A percentile compares a stretch with the other conserved stretches of the same genome.
phyloP scores from a whole-genome alignment of 2,797 vertebrate genomes.

The Trichosurus vulpecula region DNA sequence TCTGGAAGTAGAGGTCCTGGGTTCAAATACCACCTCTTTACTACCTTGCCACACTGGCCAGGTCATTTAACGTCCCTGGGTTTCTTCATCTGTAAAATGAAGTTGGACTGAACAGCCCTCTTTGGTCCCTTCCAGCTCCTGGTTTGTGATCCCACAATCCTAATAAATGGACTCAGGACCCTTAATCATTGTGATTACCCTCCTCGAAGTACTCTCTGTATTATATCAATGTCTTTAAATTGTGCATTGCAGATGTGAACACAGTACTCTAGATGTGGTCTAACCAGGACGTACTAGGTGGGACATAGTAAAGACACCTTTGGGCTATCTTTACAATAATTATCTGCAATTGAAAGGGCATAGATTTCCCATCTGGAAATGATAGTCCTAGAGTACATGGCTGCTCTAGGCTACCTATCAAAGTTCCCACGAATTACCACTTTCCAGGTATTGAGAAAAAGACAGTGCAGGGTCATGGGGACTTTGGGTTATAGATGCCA shows the following conservation, averaged over 20 bases:
- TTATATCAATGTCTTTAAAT: not conserved
- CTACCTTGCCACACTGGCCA: not conserved
- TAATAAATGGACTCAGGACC: not conserved
- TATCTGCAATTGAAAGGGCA: constrained; percentile 4
- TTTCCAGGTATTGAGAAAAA: not conserved
- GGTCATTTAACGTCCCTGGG: not conserved
- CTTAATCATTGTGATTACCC: not conserved
- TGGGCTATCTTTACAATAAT: constrained; percentile 6
- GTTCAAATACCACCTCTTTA: not conserved
- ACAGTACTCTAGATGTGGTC: not conserved
- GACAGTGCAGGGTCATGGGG: constrained; percentile 29
- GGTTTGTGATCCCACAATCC: not conserved
- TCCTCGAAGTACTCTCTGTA: not conserved
- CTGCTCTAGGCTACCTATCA: constrained; percentile 29
- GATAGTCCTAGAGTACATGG: constrained; percentile 45
- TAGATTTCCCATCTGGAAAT: constrained; percentile 13
- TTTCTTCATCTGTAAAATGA: not conserved
- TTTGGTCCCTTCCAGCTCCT: not conserved
- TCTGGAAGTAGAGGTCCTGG: no score
- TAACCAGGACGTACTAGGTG: not conserved
- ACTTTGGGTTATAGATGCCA: not conserved
- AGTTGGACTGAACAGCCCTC: not conserved
- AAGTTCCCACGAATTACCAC: not conserved
- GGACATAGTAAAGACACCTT: constrained; percentile 27
- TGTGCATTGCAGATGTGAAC: not conserved